Evolutionary conservation across 2,888 invertebrate genomes (phyloP).

Genomic region (Andrena fulva): DNA sequence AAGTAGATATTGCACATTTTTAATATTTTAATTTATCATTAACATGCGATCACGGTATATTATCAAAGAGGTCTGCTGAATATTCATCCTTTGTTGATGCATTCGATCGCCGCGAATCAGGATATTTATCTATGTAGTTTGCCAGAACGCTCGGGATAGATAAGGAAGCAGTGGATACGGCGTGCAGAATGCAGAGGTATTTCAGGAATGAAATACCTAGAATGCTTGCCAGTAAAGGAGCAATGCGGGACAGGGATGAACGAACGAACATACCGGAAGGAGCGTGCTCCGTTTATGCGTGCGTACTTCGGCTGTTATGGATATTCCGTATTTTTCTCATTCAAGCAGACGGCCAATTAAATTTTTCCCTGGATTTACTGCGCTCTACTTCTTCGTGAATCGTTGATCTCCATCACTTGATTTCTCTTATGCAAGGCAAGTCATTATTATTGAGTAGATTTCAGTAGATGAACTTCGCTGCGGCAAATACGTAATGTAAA

Average conservation of each 20-base stretch:
- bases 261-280: neutral
- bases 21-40: neutral
- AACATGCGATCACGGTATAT: neutral
- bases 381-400: too few species aligned
- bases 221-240: constrained; percentile 30
- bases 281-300: constrained; percentile 14
- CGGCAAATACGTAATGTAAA: too few species aligned
- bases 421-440: neutral
- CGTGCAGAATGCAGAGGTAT: constrained; percentile 31
- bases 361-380: neutral
- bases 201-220: constrained; percentile 39
- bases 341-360: constrained; percentile 8
- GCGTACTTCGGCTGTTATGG: neutral
- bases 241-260: neutral
- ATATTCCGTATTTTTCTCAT: constrained; percentile 9
- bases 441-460: neutral
- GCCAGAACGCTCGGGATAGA: neutral
- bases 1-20: neutral
- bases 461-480: too few species aligned
- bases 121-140: constrained; percentile 34
- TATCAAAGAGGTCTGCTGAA: neutral
- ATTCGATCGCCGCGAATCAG: neutral
- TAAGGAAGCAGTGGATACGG: constrained; percentile 23
- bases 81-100: neutral
- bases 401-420: neutral